Evolutionary conservation across 2,113 vertebrate species (phyloP).

Genomic region (Alosa alosa): DNA sequence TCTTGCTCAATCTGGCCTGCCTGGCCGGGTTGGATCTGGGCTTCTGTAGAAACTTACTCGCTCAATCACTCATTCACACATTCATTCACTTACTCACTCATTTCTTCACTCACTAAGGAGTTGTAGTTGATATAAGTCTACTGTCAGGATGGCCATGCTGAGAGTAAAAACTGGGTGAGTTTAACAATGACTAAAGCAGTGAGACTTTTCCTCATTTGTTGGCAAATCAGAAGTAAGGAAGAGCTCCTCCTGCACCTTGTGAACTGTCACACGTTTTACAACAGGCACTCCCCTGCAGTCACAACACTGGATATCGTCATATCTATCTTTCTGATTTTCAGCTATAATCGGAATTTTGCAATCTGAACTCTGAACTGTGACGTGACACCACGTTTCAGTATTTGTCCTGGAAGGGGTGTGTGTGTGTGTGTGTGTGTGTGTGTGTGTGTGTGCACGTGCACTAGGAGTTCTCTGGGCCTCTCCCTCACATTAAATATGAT

Average conservation of each 20-base stretch:
- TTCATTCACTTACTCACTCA: no score
- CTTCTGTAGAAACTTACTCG: neutral
- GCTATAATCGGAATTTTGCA: neutral
- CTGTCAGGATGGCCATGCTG: neutral
- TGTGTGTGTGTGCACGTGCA: neutral
- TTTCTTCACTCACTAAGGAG: neutral
- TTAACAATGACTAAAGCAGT: neutral
- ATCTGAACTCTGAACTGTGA: no score
- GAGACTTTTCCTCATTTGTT: neutral
- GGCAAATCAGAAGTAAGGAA: neutral
- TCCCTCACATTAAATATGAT: neutral
- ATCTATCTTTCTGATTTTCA: neutral
- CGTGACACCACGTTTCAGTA: no score
- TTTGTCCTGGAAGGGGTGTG: neutral
- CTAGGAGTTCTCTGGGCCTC: no score
- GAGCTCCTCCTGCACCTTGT: neutral
- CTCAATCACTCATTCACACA: neutral
- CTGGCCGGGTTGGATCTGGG: neutral
- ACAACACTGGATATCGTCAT: neutral
- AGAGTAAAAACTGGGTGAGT: neutral
- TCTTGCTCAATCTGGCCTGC: neutral
- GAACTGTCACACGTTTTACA: neutral
- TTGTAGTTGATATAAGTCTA: neutral
- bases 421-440: neutral
- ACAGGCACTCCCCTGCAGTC: neutral